Evolutionary conservation across 2,888 invertebrate genomes (phyloP), one percentile per base, ranked within the genome.

Genomic region (Scaptomyza cyrtandrae): DNA sequence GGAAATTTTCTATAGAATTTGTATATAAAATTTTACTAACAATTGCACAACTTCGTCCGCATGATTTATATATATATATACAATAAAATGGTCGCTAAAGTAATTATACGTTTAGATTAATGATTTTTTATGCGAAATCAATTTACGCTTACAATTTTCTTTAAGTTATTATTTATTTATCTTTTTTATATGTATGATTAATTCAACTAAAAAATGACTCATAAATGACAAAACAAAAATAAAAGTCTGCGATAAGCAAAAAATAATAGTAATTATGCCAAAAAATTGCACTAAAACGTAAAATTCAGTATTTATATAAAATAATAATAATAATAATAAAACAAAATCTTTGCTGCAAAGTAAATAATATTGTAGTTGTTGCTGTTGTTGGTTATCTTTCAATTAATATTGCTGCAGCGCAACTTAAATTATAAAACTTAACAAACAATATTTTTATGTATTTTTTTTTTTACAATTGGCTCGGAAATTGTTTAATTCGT

Each of bases 121-220:
- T 49, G 61, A 67, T 70, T 73, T 80, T 33, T 10, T 43, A 76
- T 63, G 68, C 60, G 61, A 71, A 83, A 86, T 78, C 79, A 73
- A 56, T 63, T 62, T 46, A 65, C 33, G 64, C 56, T 63, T 75
- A 67, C 44, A 73, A 65, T 64, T 64, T 75, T 53, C 54, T 41
- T 71, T 80, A 83, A 82, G 76, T 24, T 24, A 24, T 24, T 24
- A n/a, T 79, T 79, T 24, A 1, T 24, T 24, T 19, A 75, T 79
- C 71, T 68, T 83, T 67, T 67, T 33, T 52, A 54, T 73, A 56
- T 73, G 56, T 73, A 67, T 62, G 54, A 45, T 70, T 75, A 85
- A 88, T 85, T 87, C 66, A 80, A 78, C 88, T 86, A 85, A 88
- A 88, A 72, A 75, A 70, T 87, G 83, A 85, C 88, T 85, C 78